Conservation (phyloP, 2,888 invertebrate species). For the Hipparchia sbordonii region DNA sequence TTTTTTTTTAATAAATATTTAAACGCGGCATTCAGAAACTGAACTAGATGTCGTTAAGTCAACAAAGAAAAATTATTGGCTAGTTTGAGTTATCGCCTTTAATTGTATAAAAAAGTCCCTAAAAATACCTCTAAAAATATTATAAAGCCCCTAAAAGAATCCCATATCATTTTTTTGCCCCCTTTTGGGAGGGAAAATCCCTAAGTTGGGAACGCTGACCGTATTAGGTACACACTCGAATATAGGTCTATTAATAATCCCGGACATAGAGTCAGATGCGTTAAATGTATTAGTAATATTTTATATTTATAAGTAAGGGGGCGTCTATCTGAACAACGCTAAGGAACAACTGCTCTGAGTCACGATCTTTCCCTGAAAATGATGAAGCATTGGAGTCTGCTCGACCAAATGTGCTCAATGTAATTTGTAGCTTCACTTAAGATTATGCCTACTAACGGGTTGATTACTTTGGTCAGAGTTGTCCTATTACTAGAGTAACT, state of each 20-base stretch:
- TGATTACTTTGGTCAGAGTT: not conserved
- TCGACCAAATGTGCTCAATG: conserved; percentile 13
- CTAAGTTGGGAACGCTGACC: not conserved
- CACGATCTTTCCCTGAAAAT: conserved; percentile 64
- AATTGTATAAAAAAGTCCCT: too few species aligned
- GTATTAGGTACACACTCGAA: conserved; percentile 10
- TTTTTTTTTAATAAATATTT: too few species aligned
- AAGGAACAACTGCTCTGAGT: conserved; percentile 55
- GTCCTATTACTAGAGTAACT: too few species aligned
- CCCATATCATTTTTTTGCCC: too few species aligned
- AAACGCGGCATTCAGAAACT: too few species aligned
- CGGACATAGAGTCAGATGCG: conserved; percentile 31
- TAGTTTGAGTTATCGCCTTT: too few species aligned
- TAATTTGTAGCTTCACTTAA: conserved; percentile 15
- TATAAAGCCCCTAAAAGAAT: too few species aligned
- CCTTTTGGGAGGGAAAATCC: too few species aligned
- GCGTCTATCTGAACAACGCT: conserved; percentile 50
- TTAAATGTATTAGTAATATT: conserved; percentile 46
- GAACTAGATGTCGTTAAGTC: too few species aligned
- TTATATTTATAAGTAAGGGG: conserved; percentile 46
- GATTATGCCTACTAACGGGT: conserved; percentile 7
- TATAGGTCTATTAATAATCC: conserved; percentile 31
- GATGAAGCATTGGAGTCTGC: conserved; percentile 50
- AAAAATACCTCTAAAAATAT: too few species aligned
- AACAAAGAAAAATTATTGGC: too few species aligned